Evolutionary conservation across 2,888 invertebrate genomes (phyloP), one percentile per base, ranked within the genome.

Genomic region (Callimorpha dominula): DNA sequence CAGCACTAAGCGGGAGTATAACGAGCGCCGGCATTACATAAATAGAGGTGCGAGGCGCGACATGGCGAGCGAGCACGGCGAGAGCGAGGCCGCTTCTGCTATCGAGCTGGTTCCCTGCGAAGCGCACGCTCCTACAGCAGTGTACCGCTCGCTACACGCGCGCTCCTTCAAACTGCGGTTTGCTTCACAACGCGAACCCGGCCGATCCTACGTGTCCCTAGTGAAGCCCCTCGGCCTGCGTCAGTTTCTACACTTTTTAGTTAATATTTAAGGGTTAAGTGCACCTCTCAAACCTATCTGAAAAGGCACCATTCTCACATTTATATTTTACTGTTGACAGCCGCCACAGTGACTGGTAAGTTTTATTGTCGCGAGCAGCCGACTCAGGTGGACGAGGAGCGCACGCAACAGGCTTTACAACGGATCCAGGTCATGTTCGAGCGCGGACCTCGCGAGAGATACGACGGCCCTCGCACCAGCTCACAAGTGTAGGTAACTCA

Each of bases 121-220:
- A 65, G 60, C 68, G 66, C 67, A 12, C 14, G 63, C 60, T 31
- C 31, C 46, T 3, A 40, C 17, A 14, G 42, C 7, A 40, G 8
- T n/a, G 14, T 14, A 66, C 49, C 50, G 69, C 52, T 60, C 73
- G 72, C 76, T 81, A 64, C 88, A 88, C 82, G 68, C 84, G 76
- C 87, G 86, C 75, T 89, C 94, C 70, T 95, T 95, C 86, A 93
- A 93, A 87, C 85, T 95, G 75, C 91, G 94, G 11, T 95, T 95
- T 85, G 94, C 94, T 72, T 79, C 90, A n/a, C 89, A 87, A 76
- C 90, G 92, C 72, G 95, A 94, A 86, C 89, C 84, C 65, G 95
- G 96, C 60, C 94, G 94, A 83, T 95, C 95, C 20, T 83, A 92
- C 84, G 88, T 93, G 69, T 94, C 94, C 15, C 88, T 89, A 31